phyloP scores from a whole-genome alignment of 2,888 invertebrate genomes.

The Epinotia demarniana region DNA sequence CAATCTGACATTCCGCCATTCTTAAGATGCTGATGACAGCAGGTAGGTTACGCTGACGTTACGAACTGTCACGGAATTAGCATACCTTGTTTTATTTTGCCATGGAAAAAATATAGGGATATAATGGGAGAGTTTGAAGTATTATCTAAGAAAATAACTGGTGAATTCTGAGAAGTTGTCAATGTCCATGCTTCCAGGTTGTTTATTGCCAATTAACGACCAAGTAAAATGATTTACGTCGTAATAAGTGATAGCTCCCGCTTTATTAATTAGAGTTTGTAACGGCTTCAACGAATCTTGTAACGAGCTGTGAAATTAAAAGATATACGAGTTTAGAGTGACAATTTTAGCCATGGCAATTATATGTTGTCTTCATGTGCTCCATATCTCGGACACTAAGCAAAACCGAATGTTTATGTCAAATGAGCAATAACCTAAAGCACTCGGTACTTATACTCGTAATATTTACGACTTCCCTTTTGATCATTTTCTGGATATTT shows the following conservation, averaged over 20 bases:
- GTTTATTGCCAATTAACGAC: constrained; percentile 49
- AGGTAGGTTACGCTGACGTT: too few species aligned
- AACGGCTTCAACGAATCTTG: constrained; percentile 65
- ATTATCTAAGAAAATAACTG: background rate
- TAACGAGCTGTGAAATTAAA: constrained; percentile 50
- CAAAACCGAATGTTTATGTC: background rate
- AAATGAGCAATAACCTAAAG: too few species aligned
- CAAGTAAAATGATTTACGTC: constrained; percentile 66
- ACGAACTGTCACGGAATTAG: too few species aligned
- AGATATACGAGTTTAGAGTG: background rate
- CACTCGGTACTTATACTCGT: too few species aligned
- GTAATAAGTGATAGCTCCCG: constrained; percentile 68
- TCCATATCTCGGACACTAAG: background rate
- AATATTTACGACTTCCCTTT: too few species aligned
- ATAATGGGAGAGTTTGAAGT: background rate
- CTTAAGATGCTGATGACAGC: too few species aligned
- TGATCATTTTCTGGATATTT: too few species aligned
- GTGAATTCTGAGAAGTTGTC: constrained; percentile 22
- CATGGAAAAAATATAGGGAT: too few species aligned
- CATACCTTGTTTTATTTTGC: too few species aligned
- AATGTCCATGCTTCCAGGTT: constrained; percentile 13
- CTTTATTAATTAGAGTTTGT: constrained; percentile 70
- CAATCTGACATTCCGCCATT: too few species aligned
- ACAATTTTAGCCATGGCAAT: background rate
- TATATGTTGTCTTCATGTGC: background rate